Evolutionary conservation across 2,888 invertebrate species (phyloP), one percentile per base, ranked within the genome.

Genomic region (Leptarthrus brevirostris): DNA sequence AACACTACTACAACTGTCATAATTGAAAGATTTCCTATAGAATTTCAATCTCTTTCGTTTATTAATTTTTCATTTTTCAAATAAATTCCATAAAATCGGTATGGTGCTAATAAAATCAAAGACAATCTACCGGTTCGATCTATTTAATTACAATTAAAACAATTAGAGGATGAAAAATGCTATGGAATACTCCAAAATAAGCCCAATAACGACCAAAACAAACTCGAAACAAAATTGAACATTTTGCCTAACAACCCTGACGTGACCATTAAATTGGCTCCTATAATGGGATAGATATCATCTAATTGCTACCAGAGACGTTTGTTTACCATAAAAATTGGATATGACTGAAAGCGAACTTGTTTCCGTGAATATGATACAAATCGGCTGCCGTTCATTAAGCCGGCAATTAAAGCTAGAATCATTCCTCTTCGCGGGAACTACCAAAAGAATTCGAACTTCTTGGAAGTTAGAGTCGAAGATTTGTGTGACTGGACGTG

Each of bases 341-440:
- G 64, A 64, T 64, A 64, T 64, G 64, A 64, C 44, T 24, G 12
- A 40, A 22, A 44, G 22, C 44, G 24, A 40, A 40, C 40, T 36
- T 18, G 61, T 20, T 40, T 61, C 61, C 22, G 40, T 40, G 40
- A 40, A 61, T 18, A 36, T 64, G 64, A 64, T 44, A 47, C 44
- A 64, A 64, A 64, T 64, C 64, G 14, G 56, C n/a, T n/a, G n/a
- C n/a, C 6, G 26, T 36, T 64, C 64, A 44, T 64, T 64, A 64
- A 64, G 44, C 40, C 24, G 24, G 24, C 44, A 64, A 64, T 64
- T 64, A 44, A 64, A 47, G 26, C 36, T 34, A 18, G 58, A 36
- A 18, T 56, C 24, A 26, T 26, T 24, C 58, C 40, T 12, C 12
- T 40, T 40, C 3, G 3, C 40, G 6, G 40, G 40, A 40, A 2